Percentiles rank a stretch among this genome's conserved stretches.
These are phyloP conservation scores for Pollimyrus isidori DNA, from an alignment of 2,113 vertebrate genomes.

Conservation along the genomic window DNA sequence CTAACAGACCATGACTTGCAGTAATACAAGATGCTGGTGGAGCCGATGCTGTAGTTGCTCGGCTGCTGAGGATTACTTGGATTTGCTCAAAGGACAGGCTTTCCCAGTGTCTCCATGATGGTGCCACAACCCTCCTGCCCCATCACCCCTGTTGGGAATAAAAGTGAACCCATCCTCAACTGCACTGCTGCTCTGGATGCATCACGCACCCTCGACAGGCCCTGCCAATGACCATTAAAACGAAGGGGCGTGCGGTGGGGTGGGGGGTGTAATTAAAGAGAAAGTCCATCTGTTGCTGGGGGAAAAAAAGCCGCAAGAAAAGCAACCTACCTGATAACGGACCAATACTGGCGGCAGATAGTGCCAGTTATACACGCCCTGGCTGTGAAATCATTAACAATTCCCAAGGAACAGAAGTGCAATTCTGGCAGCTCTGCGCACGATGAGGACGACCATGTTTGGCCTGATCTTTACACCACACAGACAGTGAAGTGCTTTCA, in stretches of 20 bases:
- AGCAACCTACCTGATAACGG: neutral
- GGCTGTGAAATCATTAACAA: neutral
- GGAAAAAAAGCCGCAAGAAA: neutral
- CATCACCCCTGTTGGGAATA: neutral
- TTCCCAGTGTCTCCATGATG: neutral
- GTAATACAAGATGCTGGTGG: neutral
- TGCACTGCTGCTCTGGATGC: neutral
- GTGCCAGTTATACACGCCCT: neutral
- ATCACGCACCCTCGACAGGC: neutral
- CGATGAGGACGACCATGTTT: neutral
- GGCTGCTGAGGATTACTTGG: neutral
- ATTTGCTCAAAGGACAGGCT: neutral
- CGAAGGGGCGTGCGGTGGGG: neutral
- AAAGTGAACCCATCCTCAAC: neutral
- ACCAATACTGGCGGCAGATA: neutral
- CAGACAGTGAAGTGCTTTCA: neutral
- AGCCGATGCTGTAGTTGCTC: neutral
- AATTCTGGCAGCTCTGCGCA: neutral
- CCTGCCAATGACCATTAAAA: neutral
- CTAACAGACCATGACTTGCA: slow-evolving; percentile 4
- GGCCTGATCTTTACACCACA: neutral
- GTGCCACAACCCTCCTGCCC: neutral
- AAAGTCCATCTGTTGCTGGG: neutral
- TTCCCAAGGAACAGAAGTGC: neutral
- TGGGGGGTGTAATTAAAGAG: neutral